Base-by-base conservation (phyloP, 1,140 invertebrate species). In the Lepidotrigona ventralis region DNA sequence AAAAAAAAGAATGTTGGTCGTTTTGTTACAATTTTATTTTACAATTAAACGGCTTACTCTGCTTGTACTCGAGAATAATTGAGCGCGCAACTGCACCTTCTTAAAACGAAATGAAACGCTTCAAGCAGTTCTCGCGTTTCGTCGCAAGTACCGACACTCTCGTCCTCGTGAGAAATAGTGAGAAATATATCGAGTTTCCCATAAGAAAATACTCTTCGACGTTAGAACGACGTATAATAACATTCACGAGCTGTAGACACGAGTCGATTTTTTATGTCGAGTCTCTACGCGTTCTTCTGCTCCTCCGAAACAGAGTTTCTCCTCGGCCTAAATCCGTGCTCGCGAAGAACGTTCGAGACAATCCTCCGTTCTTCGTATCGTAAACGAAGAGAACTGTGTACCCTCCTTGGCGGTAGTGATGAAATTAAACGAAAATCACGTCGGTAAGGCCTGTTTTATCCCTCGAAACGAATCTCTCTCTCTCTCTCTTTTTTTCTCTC, bases 341-440 rank as follows among this genome's bases (percentile, higher is more conserved):
- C 23, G 21, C 71, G 60, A 51, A 53, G 39, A 81, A 66, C 15
- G 29, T 26, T 33, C 21, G 33, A 19, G 56, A 81, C 79, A 76
- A 46, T 21, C 14, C 33, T 39, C 76, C 76, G 63, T 81, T 76
- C 80, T 19, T 26, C 54, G 29, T 60, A 51, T 60, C 54, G n/a
- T 79, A 75, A 81, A 75, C 79, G 71, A 14, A 6, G 46, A 39
- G 79, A 66, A 81, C 71, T 80, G 56, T 23, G 51, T 72, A 9
- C 46, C 15, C 60, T 17, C 8, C 23, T 81, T 66, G 58, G 26
- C 51, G 23, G 46, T 33, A 12, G 72, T 21, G 33, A 33, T 51
- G n/a, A 58, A 82, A 77, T 83, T 85, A 75, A 85, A 85, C 77
- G 84, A 75, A 76, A 85, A 83, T 85, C 53, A 12, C 66, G 33